phyloP scores from a whole-genome alignment of 2,113 vertebrate species.

The Stegastes partitus region DNA sequence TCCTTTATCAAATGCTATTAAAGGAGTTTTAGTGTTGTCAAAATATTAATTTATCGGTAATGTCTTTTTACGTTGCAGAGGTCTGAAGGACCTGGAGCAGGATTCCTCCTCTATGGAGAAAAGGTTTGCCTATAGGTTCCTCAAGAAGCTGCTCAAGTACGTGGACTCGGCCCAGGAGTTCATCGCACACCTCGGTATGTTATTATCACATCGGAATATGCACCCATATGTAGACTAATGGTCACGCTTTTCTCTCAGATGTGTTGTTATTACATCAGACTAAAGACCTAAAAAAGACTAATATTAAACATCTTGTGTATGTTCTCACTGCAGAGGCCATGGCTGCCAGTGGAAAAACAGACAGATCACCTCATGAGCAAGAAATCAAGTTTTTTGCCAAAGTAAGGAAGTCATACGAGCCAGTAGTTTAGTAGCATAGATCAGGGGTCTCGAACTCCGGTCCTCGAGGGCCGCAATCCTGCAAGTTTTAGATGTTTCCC shows the following conservation, averaged over 20 bases:
- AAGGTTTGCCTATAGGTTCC: conserved; percentile 97
- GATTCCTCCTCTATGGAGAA: conserved; percentile 98
- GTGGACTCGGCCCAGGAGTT: conserved; percentile 98
- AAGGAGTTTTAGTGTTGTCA: background rate
- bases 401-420: conserved; percentile 79
- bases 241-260: too few relatives aligned
- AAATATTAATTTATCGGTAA: background rate
- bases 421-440: too few relatives aligned
- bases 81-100: conserved; percentile 91
- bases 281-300: too few relatives aligned
- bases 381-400: conserved; percentile 99
- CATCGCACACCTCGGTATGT: conserved; percentile 94
- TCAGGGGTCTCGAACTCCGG: too few relatives aligned
- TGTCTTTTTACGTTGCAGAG: conserved; percentile 79
- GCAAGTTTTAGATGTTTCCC: too few relatives aligned
- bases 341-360: conserved; percentile 94
- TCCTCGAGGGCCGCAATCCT: too few relatives aligned
- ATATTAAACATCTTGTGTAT: background rate
- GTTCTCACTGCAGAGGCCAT: conserved; percentile 89
- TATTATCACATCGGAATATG: too few relatives aligned
- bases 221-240: too few relatives aligned
- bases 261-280: too few relatives aligned
- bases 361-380: conserved; percentile 95
- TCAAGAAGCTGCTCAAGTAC: conserved; percentile 97
- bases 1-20: background rate